These are phyloP conservation scores for Dastarcus helophoroides DNA, from an alignment of 2,888 invertebrate species.

Conservation along the genomic window DNA sequence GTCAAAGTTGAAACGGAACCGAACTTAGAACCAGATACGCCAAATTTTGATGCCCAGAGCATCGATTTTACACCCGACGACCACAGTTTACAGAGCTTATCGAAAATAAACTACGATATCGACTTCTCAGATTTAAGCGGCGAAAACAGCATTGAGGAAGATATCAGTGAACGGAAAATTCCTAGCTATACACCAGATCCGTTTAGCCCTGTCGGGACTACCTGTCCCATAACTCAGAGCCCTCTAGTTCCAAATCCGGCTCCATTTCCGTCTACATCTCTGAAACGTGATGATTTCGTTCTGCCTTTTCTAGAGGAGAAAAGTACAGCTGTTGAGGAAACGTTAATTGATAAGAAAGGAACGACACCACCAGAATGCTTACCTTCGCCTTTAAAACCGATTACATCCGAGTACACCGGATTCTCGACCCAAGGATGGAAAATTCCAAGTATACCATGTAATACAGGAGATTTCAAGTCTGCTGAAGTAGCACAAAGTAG, in stretches of 20 bases:
- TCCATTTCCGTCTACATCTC: no score
- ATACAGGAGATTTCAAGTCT: slow-evolving; percentile 45
- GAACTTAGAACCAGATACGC: slow-evolving; percentile 18
- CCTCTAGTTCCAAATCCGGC: slow-evolving; percentile 33
- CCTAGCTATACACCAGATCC: slow-evolving; percentile 38
- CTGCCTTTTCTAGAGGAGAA: slow-evolving; percentile 22
- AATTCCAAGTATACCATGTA: slow-evolving; percentile 55
- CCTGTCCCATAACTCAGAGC: slow-evolving; percentile 28
- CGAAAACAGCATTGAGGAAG: slow-evolving; percentile 58
- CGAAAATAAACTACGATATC: slow-evolving; percentile 65
- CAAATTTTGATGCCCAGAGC: slow-evolving; percentile 36
- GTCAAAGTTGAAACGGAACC: slow-evolving; percentile 37
- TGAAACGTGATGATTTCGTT: slow-evolving; percentile 23
- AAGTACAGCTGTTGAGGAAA: slow-evolving; percentile 14
- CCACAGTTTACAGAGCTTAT: slow-evolving; percentile 43
- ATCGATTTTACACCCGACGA: slow-evolving; percentile 53
- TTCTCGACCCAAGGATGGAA: slow-evolving; percentile 48
- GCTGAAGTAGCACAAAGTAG: slow-evolving; percentile 4
- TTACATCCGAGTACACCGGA: slow-evolving; percentile 43
- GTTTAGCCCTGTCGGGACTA: slow-evolving; percentile 43
- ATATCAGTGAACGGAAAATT: slow-evolving; percentile 33
- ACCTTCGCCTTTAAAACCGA: slow-evolving; percentile 31
- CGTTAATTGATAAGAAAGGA: slow-evolving; percentile 26
- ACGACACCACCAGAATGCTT: slow-evolving; percentile 21
- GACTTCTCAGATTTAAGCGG: slow-evolving; percentile 64